Conservation (phyloP, 2,113 vertebrate genomes). For the Coracopsis vasa region DNA sequence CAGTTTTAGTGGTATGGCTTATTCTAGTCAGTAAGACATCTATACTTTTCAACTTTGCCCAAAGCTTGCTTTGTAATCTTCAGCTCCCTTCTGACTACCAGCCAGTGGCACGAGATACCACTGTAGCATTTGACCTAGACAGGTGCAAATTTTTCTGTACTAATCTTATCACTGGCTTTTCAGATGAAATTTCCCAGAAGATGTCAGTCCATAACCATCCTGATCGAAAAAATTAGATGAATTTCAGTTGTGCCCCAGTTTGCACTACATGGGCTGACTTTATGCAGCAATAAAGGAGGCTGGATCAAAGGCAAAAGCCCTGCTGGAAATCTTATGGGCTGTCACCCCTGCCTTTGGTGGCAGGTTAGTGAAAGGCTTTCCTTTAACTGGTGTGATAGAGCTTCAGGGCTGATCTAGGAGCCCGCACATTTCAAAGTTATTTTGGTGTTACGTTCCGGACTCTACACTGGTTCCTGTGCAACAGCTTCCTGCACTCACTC, state of each 20-base stretch:
- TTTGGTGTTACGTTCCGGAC: neutral
- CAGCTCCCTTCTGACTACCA: neutral
- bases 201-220: neutral
- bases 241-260: rapidly evolving
- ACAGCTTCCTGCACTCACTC: neutral
- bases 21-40: neutral
- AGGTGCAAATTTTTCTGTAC: neutral
- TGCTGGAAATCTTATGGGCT: neutral
- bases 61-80: neutral
- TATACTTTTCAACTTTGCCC: neutral
- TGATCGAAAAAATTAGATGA: neutral
- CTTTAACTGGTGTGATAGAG: neutral
- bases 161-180: neutral
- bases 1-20: neutral
- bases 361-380: neutral
- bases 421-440: neutral
- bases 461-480: rapidly evolving
- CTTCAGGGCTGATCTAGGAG: neutral
- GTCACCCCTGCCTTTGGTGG: neutral
- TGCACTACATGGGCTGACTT: neutral
- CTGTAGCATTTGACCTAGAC: neutral
- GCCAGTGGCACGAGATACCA: neutral
- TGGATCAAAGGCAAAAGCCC: neutral
- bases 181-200: neutral
- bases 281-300: neutral